Evolutionary conservation across 2,888 invertebrate species (phyloP).

Genomic region (Hydrotaea cyrtoneurina): DNA sequence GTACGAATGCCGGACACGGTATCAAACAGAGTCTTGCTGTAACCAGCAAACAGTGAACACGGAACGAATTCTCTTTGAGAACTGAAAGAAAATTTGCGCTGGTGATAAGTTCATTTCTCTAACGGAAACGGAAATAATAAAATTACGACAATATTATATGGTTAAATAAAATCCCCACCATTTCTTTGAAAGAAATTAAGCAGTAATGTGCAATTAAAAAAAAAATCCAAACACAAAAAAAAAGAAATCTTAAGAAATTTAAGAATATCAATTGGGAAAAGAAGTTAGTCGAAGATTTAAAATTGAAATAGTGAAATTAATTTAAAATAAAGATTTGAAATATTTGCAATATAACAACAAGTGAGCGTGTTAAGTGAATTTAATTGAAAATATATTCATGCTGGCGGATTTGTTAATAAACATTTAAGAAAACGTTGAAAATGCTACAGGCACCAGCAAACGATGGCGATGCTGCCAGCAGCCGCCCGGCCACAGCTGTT

Average conservation of each 20-base stretch:
- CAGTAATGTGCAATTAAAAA: neutral
- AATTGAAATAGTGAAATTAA: too few relatives aligned
- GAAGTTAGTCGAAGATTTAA: neutral
- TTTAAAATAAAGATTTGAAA: too few relatives aligned
- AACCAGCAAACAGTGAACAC: conserved; percentile 56
- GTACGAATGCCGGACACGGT: conserved; percentile 43
- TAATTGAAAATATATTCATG: neutral
- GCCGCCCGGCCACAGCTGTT: conserved; percentile 59
- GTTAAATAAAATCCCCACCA: neutral
- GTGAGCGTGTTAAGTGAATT: neutral
- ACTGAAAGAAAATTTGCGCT: neutral
- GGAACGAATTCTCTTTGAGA: neutral
- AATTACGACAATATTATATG: conserved; percentile 1
- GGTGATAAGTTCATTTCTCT: neutral
- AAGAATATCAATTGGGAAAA: neutral
- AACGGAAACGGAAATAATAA: conserved; percentile 25
- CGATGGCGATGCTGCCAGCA: neutral
- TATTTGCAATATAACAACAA: too few relatives aligned
- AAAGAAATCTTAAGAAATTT: conserved; percentile 6
- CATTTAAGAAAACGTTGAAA: conserved; percentile 10
- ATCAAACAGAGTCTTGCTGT: conserved; percentile 58
- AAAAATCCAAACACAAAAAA: neutral
- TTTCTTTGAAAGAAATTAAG: neutral
- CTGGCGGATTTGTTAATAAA: neutral
- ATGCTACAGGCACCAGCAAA: neutral